Percentiles rank a stretch among this genome's conserved stretches.
phyloP scores from a whole-genome alignment of 2,797 vertebrate species.

The Malacoraja senta region DNA sequence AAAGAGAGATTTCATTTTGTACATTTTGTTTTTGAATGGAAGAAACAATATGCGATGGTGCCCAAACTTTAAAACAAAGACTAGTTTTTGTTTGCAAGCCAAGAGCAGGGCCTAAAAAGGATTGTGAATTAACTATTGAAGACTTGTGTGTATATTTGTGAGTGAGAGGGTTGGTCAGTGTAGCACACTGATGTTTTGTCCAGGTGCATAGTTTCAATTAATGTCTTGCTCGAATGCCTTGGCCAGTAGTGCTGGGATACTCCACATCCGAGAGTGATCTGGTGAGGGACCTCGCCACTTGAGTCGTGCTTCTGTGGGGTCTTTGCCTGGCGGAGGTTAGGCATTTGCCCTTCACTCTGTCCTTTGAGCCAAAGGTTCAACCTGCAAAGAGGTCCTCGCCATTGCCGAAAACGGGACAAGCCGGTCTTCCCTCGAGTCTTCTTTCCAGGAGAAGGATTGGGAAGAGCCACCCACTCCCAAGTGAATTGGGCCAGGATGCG shows the following conservation, averaged over 20 bases:
- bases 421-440: not conserved
- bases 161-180: not conserved
- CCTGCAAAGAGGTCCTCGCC: not conserved
- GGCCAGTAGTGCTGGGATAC: not conserved
- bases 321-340: not conserved
- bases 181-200: not conserved
- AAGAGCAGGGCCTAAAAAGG: not conserved
- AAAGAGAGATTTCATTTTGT: slow-evolving; percentile 44
- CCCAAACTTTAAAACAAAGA: not conserved
- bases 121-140: not conserved
- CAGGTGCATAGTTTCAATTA: not conserved
- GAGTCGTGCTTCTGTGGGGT: not conserved
- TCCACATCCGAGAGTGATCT: not conserved
- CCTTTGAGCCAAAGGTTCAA: not conserved
- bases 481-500: not conserved
- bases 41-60: not conserved
- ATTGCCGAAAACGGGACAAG: not conserved
- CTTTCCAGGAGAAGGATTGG: not conserved
- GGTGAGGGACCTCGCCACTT: not conserved
- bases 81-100: not conserved
- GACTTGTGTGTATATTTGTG: not conserved
- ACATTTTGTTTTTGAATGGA: not conserved
- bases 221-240: not conserved
- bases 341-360: not conserved
- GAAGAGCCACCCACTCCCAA: too few relatives aligned